Evolutionary conservation across 2,888 invertebrate genomes (phyloP).

Genomic region (Magallana nippona): DNA sequence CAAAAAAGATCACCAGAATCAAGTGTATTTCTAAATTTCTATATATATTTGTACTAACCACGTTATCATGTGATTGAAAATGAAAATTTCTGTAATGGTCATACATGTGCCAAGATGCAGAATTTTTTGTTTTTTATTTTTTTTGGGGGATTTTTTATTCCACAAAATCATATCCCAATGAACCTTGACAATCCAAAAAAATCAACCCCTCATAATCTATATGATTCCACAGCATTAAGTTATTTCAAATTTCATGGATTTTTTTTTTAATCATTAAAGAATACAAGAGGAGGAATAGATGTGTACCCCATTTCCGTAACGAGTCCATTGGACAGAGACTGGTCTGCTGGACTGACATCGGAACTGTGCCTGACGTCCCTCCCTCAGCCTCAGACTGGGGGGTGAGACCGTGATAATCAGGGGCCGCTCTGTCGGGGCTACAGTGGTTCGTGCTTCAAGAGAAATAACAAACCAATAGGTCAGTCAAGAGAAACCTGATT

Average conservation of each 20-base stretch:
- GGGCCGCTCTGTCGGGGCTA: constrained; percentile 51
- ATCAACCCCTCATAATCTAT: too few species aligned
- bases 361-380: constrained; percentile 93
- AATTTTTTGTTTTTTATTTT: too few species aligned
- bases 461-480: background rate
- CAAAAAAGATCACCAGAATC: background rate
- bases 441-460: background rate
- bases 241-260: background rate
- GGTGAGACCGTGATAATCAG: constrained; percentile 66
- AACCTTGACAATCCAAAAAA: too few species aligned
- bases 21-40: too few species aligned
- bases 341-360: constrained; percentile 92
- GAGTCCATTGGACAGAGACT: constrained; percentile 87
- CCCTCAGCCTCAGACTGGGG: constrained; percentile 64
- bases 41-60: too few species aligned
- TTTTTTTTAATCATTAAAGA: background rate
- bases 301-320: constrained; percentile 63
- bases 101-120: too few species aligned
- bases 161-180: too few species aligned
- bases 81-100: too few species aligned
- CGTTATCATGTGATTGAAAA: too few species aligned
- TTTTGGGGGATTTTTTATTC: too few species aligned
- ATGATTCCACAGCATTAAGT: too few species aligned
- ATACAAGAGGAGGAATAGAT: background rate
- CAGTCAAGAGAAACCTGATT: background rate